Percentiles rank a stretch among this genome's conserved stretches.
Evolutionary conservation across 2,113 vertebrate genomes (phyloP).

Genomic region (Cranoglanis bouderius): DNA sequence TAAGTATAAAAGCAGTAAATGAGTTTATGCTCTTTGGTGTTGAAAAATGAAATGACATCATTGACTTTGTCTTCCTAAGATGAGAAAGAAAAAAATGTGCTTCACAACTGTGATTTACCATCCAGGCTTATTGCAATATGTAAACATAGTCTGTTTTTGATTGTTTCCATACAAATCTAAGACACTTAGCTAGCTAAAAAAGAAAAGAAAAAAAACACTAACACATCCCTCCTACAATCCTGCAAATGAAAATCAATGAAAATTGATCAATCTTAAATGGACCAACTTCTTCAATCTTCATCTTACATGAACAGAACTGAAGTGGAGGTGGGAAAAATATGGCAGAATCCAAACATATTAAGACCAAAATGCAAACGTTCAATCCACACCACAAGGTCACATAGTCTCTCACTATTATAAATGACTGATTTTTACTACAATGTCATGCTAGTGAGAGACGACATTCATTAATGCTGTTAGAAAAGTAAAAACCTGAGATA

Average conservation of each 20-base stretch:
- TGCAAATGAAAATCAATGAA: neutral
- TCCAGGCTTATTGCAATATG: slow-evolving; percentile 36
- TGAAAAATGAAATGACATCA: slow-evolving; percentile 18
- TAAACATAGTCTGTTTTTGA: slow-evolving; percentile 54
- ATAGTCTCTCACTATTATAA: slow-evolving; percentile 8
- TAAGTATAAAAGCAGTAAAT: neutral
- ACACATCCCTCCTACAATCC: neutral
- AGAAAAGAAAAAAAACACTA: slow-evolving; percentile 11
- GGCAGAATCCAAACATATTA: neutral
- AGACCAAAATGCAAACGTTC: neutral
- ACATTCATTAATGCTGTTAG: slow-evolving; percentile 48
- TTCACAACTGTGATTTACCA: neutral
- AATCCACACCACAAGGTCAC: neutral
- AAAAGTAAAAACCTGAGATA: slow-evolving; percentile 60
- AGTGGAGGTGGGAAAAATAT: neutral
- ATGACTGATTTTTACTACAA: slow-evolving; percentile 7
- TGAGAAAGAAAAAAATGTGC: neutral
- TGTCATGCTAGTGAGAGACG: slow-evolving; percentile 11
- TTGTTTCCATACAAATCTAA: slow-evolving; percentile 63
- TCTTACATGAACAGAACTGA: neutral
- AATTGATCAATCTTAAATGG: neutral
- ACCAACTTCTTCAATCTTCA: neutral
- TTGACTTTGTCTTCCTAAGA: neutral
- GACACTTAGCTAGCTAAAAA: slow-evolving; percentile 59
- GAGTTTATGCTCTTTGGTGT: neutral